Conservation (phyloP, 2,113 vertebrate species). For the Chlamydotis undulata region DNA sequence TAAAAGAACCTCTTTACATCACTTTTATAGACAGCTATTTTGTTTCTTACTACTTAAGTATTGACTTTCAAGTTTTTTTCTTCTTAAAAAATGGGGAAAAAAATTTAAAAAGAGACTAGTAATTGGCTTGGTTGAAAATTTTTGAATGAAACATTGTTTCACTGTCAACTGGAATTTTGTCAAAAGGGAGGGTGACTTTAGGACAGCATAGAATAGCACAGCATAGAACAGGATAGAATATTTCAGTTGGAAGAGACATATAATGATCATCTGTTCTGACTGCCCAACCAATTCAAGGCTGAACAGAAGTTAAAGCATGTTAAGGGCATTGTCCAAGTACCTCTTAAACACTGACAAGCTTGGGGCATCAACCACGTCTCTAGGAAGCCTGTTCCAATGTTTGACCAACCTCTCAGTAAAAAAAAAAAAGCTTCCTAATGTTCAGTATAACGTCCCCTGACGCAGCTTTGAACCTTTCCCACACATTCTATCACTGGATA, state of each 20-base stretch:
- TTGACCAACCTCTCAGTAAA: background rate
- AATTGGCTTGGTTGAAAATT: background rate
- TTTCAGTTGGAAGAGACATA: background rate
- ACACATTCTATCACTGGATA: fast-evolving
- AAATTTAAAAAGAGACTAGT: background rate
- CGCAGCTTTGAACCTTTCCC: background rate
- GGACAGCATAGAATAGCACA: background rate
- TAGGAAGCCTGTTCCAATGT: background rate
- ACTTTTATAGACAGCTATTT: background rate
- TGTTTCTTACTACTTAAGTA: background rate
- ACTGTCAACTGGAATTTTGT: background rate
- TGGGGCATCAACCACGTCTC: no score
- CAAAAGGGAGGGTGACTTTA: no score
- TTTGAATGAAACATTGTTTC: background rate
- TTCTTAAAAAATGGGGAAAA: background rate
- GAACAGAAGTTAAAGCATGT: background rate
- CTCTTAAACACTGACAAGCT: background rate
- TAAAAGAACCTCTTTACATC: background rate
- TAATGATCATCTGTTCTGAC: no score
- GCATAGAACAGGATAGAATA: background rate
- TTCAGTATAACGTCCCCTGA: background rate
- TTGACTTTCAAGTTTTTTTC: background rate
- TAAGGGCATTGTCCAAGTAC: no score
- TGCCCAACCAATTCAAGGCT: background rate
- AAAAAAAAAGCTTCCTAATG: background rate